Evolutionary conservation across 53 echinoderm and acorn worm species (phyloP).

Genomic region (Pentamera pediparva): DNA sequence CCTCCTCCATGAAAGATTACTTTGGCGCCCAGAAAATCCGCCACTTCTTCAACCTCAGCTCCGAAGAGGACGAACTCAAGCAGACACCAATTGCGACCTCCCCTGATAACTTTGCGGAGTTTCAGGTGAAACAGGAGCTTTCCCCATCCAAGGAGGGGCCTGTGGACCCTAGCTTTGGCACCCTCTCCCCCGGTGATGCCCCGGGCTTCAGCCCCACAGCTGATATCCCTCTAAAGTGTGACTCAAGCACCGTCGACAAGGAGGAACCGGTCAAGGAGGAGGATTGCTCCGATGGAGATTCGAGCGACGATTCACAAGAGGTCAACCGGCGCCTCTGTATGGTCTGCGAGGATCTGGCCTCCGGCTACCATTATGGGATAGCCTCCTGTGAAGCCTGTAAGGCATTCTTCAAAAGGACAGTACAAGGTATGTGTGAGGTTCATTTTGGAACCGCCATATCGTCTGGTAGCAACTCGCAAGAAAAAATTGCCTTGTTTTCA

Average conservation of each 20-base stretch:
- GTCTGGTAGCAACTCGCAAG: neutral
- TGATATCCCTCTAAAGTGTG: neutral
- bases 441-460: too few species aligned
- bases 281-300: neutral
- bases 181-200: too few species aligned
- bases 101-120: too few species aligned
- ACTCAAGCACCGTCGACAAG: slow-evolving; percentile 8
- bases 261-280: neutral
- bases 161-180: too few species aligned
- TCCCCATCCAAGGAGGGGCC: too few species aligned
- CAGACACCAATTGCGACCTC: too few species aligned
- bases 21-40: too few species aligned
- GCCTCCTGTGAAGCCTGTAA: slow-evolving; percentile 78
- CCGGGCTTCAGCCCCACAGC: too few species aligned
- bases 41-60: too few species aligned
- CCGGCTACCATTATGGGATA: slow-evolving; percentile 72
- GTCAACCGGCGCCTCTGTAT: slow-evolving; percentile 36
- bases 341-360: slow-evolving; percentile 58
- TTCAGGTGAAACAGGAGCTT: too few species aligned
- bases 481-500: neutral
- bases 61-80: too few species aligned
- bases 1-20: too few species aligned
- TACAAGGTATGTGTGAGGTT: slow-evolving; percentile 30
- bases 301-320: slow-evolving; percentile 2
- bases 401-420: slow-evolving; percentile 71